Percentiles rank a stretch among this genome's conserved stretches.
These are phyloP conservation scores for Mastomys natalensis DNA, from an alignment of 2,113 vertebrate genomes.

Conservation along the genomic window DNA sequence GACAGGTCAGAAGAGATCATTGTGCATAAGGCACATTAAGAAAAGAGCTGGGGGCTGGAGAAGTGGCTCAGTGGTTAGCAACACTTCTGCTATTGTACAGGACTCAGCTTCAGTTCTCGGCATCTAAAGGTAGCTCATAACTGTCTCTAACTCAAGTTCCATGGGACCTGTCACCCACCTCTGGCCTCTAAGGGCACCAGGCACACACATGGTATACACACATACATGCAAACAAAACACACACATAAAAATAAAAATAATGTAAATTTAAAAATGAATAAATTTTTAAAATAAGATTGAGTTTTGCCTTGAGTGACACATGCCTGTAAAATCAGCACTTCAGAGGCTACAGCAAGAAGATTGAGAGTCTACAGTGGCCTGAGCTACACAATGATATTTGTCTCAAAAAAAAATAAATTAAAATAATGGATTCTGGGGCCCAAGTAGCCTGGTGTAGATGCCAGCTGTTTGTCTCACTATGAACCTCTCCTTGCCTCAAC, in stretches of 20 bases:
- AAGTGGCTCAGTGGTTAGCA: neutral
- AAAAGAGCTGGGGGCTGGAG: neutral
- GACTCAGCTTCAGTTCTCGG: neutral
- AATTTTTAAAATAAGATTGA: neutral
- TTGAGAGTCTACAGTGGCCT: neutral
- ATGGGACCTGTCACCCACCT: neutral
- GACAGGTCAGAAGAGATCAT: neutral
- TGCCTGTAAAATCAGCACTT: neutral
- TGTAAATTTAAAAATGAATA: neutral
- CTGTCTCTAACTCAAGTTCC: neutral
- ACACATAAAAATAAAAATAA: neutral
- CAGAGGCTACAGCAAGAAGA: neutral
- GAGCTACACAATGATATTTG: neutral
- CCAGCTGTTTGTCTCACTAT: neutral
- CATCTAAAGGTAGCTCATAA: neutral
- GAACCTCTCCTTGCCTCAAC: neutral
- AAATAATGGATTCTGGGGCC: neutral
- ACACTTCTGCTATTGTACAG: neutral
- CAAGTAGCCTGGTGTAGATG: neutral
- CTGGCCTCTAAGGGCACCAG: neutral
- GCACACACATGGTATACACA: neutral
- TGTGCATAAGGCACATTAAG: neutral
- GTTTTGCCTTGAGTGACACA: neutral
- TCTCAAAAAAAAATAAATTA: neutral
- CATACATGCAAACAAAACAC: neutral